Percentiles rank a stretch among this genome's conserved stretches.
Evolutionary conservation across 2,113 vertebrate species (phyloP).

Genomic region (Arenaria interpres): DNA sequence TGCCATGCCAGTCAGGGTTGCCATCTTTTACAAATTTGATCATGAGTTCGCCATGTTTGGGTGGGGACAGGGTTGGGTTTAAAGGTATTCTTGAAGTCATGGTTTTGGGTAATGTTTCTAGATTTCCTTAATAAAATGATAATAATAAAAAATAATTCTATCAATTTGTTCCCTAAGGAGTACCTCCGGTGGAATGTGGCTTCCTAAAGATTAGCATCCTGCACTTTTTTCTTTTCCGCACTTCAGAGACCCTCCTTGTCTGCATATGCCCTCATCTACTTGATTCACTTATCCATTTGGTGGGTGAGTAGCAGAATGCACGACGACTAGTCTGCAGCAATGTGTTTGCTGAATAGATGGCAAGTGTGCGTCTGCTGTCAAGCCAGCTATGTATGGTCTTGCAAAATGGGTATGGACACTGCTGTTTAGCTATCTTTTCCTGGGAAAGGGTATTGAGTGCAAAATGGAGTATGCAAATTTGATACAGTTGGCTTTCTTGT

Average conservation of each 20-base stretch:
- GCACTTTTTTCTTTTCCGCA: background rate
- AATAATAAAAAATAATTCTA: background rate
- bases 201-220: background rate
- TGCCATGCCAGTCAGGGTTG: background rate
- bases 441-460: background rate
- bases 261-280: background rate
- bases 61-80: background rate
- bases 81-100: background rate
- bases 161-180: background rate
- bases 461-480: background rate
- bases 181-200: background rate
- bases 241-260: background rate
- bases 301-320: background rate
- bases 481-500: background rate
- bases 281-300: background rate
- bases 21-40: background rate
- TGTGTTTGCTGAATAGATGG: background rate
- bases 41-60: background rate
- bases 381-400: background rate
- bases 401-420: background rate
- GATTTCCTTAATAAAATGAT: background rate
- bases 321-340: background rate
- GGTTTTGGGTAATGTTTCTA: background rate
- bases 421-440: background rate
- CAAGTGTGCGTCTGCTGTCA: background rate